Evolutionary conservation across 2,888 invertebrate species (phyloP).

Genomic region (Gryllus longicercus): DNA sequence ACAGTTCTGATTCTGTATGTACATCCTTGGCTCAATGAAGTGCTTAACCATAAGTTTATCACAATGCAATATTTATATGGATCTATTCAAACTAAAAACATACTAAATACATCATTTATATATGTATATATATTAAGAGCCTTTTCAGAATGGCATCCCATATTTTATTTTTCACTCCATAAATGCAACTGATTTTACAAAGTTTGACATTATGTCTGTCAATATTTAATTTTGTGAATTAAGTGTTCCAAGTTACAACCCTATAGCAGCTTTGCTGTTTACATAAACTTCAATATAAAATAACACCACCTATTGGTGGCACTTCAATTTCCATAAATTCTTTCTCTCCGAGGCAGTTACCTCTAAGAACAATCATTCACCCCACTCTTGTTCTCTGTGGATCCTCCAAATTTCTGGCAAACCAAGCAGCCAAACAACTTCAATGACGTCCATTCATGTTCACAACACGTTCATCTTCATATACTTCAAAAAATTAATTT

Average conservation of each 20-base stretch:
- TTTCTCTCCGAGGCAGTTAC: conserved; percentile 17
- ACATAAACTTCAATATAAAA: background rate
- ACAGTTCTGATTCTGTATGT: no score
- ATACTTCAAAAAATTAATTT: no score
- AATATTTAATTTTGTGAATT: background rate
- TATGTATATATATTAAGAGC: background rate
- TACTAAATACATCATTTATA: background rate
- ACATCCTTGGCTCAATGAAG: no score
- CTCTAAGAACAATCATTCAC: background rate
- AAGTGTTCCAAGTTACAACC: background rate
- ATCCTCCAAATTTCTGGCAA: background rate
- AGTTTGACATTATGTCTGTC: background rate
- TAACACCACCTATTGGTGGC: background rate
- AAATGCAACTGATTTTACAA: background rate
- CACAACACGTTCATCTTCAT: no score
- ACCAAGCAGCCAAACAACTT: background rate
- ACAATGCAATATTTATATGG: no score
- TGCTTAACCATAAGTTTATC: no score
- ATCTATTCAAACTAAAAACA: background rate
- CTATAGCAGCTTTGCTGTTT: background rate
- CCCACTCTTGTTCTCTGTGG: background rate
- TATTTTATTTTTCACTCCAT: background rate
- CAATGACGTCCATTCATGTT: no score
- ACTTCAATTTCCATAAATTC: background rate
- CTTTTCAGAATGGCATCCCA: background rate